Evolutionary conservation across 2,797 vertebrate genomes (phyloP).

Genomic region (Schizopygopsis pylzovi): DNA sequence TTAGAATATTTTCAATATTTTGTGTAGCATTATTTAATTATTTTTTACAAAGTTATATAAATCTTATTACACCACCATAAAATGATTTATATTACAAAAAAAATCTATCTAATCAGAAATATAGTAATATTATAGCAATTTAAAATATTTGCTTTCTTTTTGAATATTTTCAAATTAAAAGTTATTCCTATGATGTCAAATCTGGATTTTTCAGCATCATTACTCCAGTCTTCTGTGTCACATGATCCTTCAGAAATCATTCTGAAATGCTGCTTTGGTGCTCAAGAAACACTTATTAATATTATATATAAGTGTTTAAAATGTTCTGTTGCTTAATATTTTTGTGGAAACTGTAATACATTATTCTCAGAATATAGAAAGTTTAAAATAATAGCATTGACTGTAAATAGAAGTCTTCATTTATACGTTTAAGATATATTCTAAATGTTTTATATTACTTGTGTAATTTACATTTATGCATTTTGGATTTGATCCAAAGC

Average conservation of each 20-base stretch:
- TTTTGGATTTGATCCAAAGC: too few species aligned
- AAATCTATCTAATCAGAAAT: neutral
- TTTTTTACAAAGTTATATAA: neutral
- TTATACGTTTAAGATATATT: neutral
- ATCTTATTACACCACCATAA: neutral
- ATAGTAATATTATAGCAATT: neutral
- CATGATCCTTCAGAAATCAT: neutral
- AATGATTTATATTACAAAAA: neutral
- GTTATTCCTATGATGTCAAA: neutral
- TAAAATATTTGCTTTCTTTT: neutral
- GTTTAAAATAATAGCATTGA: neutral
- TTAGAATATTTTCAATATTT: neutral
- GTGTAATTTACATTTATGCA: neutral
- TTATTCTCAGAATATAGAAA: neutral
- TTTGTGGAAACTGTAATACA: neutral
- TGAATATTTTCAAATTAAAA: neutral
- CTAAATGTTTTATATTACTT: neutral
- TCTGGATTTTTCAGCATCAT: neutral
- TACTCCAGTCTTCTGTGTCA: constrained; percentile 1
- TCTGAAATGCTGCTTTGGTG: neutral
- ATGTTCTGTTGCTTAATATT: neutral
- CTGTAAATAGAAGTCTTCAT: neutral
- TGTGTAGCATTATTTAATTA: neutral
- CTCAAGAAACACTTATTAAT: neutral
- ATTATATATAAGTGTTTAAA: neutral